Conservation (phyloP, 1,140 invertebrate genomes). For the Cotesia chilonis region DNA sequence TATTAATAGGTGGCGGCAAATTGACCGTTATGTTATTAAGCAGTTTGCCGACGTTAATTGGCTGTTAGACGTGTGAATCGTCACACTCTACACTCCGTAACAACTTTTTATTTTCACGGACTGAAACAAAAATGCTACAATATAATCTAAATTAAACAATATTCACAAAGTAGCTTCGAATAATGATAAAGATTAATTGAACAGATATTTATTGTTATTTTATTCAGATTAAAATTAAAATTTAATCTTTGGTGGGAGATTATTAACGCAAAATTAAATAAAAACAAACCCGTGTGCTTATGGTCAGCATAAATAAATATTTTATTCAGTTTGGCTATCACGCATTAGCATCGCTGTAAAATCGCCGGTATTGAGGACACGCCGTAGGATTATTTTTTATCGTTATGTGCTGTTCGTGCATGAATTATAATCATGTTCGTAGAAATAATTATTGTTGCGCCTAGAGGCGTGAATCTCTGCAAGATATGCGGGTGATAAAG, state of each 20-base stretch:
- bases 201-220: too few species aligned
- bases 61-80: constrained; percentile 49
- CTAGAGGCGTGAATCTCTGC: constrained; percentile 28
- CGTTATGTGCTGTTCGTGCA: constrained; percentile 2
- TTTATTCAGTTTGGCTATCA: too few species aligned
- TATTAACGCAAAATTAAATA: too few species aligned
- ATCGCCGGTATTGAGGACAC: too few species aligned
- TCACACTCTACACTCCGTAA: constrained; percentile 27
- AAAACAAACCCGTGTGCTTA: too few species aligned
- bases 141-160: too few species aligned
- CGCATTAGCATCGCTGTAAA: too few species aligned
- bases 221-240: too few species aligned
- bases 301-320: too few species aligned
- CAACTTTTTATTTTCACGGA: background rate
- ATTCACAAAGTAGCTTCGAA: too few species aligned
- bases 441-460: constrained; percentile 28
- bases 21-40: constrained; percentile 62
- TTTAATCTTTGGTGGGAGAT: too few species aligned
- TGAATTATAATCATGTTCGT: constrained; percentile 14
- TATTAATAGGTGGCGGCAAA: constrained; percentile 55
- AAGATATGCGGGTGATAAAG: constrained; percentile 32
- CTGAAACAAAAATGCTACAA: background rate
- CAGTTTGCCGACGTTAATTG: constrained; percentile 52
- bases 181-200: too few species aligned
- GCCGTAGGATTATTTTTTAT: background rate